Evolutionary conservation across 2,888 invertebrate genomes (phyloP).

Genomic region (Zhengitettix transpicula): DNA sequence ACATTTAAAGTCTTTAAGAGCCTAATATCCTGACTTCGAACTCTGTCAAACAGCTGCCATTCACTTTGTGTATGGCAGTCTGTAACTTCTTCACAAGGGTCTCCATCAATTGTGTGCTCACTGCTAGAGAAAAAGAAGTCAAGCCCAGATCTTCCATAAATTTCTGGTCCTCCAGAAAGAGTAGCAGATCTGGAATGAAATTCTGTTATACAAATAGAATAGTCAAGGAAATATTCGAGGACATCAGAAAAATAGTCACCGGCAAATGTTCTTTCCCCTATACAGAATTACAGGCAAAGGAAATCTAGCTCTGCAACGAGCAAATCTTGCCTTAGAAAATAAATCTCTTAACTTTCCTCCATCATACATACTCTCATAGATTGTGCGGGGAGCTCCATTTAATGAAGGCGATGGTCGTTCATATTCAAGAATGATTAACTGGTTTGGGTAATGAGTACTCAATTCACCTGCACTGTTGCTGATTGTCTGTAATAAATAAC

Average conservation of each 20-base stretch:
- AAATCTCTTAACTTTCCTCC: constrained; percentile 40
- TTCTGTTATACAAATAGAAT: not conserved
- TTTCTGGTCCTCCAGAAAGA: constrained; percentile 53
- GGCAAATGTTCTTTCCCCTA: constrained; percentile 51
- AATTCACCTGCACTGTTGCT: constrained; percentile 48
- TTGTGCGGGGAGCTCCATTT: constrained; percentile 24
- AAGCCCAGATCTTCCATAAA: constrained; percentile 48
- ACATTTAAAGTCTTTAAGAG: constrained; percentile 52
- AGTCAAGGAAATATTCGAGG: not conserved
- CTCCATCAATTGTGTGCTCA: constrained; percentile 10
- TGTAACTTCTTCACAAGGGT: constrained; percentile 17
- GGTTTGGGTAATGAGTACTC: constrained; percentile 52
- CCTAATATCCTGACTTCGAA: constrained; percentile 49
- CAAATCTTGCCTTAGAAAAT: constrained; percentile 49
- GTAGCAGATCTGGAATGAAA: constrained; percentile 47
- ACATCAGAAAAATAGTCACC: constrained; percentile 20
- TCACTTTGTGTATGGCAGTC: constrained; percentile 20
- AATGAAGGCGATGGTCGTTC: constrained; percentile 24
- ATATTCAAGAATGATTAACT: constrained; percentile 45
- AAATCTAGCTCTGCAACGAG: constrained; percentile 58
- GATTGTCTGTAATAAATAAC: constrained; percentile 26
- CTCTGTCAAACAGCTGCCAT: constrained; percentile 43
- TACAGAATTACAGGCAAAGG: constrained; percentile 60
- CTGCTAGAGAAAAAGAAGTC: constrained; percentile 36
- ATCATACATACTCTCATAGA: constrained; percentile 41